A percentile compares a stretch with the other conserved stretches of the same genome.
These are phyloP conservation scores for Drosophila tripunctata DNA, from an alignment of 2,888 invertebrate genomes.

Conservation along the genomic window DNA sequence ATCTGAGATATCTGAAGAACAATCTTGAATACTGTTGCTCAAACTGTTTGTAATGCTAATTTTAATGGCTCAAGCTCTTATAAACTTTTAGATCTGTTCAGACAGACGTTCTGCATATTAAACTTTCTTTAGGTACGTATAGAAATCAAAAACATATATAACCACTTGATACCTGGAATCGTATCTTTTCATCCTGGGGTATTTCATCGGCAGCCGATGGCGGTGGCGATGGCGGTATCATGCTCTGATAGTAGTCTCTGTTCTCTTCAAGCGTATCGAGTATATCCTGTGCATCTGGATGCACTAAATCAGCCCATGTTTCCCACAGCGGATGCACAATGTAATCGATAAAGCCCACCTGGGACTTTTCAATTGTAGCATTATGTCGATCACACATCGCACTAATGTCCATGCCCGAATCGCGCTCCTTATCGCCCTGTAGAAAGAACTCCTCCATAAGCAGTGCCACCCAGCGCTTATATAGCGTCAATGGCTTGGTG, in stretches of 20 bases:
- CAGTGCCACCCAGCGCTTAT: slow-evolving; percentile 96
- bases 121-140: no score
- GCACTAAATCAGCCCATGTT: slow-evolving; percentile 99
- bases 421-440: slow-evolving; percentile 98
- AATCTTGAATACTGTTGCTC: no score
- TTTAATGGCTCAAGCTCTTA: no score
- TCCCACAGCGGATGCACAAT: slow-evolving; percentile 99
- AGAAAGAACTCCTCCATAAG: slow-evolving; percentile 99
- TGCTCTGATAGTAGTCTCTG: slow-evolving; percentile 97
- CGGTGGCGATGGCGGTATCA: slow-evolving; percentile 97
- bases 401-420: slow-evolving; percentile 97
- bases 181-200: slow-evolving; percentile 88
- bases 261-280: slow-evolving; percentile 99
- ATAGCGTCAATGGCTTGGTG: slow-evolving; percentile 97
- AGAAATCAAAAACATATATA: no score
- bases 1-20: no score
- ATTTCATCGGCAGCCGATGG: slow-evolving; percentile 86
- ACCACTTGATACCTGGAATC: slow-evolving; percentile 87
- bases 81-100: no score
- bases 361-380: slow-evolving; percentile 98
- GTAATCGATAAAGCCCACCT: slow-evolving; percentile 99
- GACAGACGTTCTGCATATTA: no score
- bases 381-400: slow-evolving; percentile 99
- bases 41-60: no score
- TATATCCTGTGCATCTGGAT: slow-evolving; percentile 99